Evolutionary conservation across 2,888 invertebrate species (phyloP), one percentile per base, ranked within the genome.

Genomic region (Epirrita christyi): DNA sequence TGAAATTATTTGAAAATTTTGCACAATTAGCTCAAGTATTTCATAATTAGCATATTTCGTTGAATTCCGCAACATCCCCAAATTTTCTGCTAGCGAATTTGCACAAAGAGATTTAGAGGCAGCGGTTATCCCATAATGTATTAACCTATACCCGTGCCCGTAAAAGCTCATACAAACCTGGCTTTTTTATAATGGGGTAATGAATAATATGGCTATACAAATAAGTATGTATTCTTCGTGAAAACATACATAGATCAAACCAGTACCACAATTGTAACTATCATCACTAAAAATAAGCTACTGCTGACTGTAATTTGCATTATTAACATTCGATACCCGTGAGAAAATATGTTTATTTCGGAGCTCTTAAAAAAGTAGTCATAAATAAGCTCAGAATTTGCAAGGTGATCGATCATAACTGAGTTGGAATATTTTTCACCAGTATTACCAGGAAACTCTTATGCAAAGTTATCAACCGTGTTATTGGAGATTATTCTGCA

Each of bases 401-500:
- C 2, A 44, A 42, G 10, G 36, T 47, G 32, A 57, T 57, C 43
- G 38, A 48, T 57, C 46, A 47, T 27, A 43, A 7, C 11, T n/a
- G 9, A 37, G 38, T 36, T 7, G 13, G 42, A 40, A 44, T 55
- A 42, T 47, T 54, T 52, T 49, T 49, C 11, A 51, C 41, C 53
- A 41, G 52, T 55, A 62, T 63, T 59, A 62, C 57, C 52, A 37
- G 29, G 43, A 55, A 59, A 42, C 53, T 59, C 61, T 64, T 71
- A 66, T 68, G 70, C 63, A 66, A 73, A 74, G 76, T 78, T 76
- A 80, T 78, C 70, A 74, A 75, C 76, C 82, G 79, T 85, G 81
- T 77, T 84, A 85, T 86, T 83, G 76, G 67, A 77, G 73, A 80
- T 83, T 83, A 81, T 82, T 85, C 78, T 79, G 75, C 80, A 76